phyloP scores from a whole-genome alignment of 2,113 vertebrate species.

The Alosa alosa region DNA sequence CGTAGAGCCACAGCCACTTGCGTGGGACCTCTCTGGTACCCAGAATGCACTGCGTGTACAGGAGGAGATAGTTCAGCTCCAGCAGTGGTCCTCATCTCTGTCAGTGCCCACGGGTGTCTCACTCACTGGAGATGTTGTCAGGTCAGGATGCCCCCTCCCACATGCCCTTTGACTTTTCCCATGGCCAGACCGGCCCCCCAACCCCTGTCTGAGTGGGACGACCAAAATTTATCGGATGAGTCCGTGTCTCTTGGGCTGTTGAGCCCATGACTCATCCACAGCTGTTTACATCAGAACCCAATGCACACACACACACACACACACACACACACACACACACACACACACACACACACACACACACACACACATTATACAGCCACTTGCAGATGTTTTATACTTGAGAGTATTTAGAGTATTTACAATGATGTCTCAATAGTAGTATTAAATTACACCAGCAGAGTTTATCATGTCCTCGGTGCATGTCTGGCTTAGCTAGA shows the following conservation, averaged over 20 bases:
- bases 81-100: not conserved
- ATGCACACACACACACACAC: conserved; percentile 16
- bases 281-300: conserved; percentile 46
- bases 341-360: not conserved
- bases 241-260: conserved; percentile 25
- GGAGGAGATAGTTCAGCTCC: no score
- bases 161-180: conserved; percentile 42
- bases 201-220: conserved; percentile 41
- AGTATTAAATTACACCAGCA: not conserved
- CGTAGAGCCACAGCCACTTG: not conserved
- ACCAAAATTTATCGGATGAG: conserved; percentile 36
- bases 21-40: not conserved
- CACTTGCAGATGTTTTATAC: not conserved
- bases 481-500: not conserved
- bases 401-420: not conserved
- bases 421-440: conserved; percentile 13
- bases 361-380: not conserved
- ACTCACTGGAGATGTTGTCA: not conserved
- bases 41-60: not conserved
- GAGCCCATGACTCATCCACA: conserved; percentile 43
- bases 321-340: not conserved
- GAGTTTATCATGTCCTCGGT: not conserved
- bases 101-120: not conserved
- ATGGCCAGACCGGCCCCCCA: conserved; percentile 31
- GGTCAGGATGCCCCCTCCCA: not conserved